Evolutionary conservation across 2,888 invertebrate species (phyloP), one percentile per base, ranked within the genome.

Genomic region (Noctua pronuba): DNA sequence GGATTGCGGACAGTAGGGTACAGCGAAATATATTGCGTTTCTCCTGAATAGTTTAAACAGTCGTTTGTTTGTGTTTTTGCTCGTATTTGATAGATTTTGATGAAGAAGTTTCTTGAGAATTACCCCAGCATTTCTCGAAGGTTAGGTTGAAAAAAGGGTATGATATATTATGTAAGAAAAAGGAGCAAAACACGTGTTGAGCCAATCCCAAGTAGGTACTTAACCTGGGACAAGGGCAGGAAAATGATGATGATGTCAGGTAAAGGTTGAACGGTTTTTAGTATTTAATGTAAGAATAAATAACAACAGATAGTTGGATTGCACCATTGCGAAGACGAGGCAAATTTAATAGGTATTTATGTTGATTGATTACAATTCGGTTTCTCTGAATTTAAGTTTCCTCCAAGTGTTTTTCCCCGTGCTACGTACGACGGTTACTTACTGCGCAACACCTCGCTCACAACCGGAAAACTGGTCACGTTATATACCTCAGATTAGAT

Each of bases 381-480:
- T 38, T 64, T 73, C 18, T 55, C 41, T 13, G 24, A 72, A 65
- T 28, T n/a, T 13, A 1, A 60, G 6, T 49, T 60, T 31, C 10
- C 4, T 28, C 0, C 1, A 18, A 46, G 28, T 46, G 58, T 72
- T 79, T 55, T 72, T 80, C 31, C 41, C 28, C 41, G 24, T 44
- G 35, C 4, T 35, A 35, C 3, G 8, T n/a, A 31, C 73, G 16
- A 18, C 24, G 6, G 24, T 66, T 28, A 66, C 60, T 60, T 66
- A 52, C 73, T 28, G 4, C 21, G 2, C 62, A 62, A 35, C 31
- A 35, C 35, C 21, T 62, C 35, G 21, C 35, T 21, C 35, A 35
- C 38, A 58, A 64, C 68, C 38, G 69, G 74, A 69, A 85, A 77
- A 84, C 69, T 49, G 28, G 65, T 73, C 79, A 75, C 70, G 67